Evolutionary conservation across 2,113 vertebrate genomes (phyloP).

Genomic region (Phalacrocorax pelagicus): DNA sequence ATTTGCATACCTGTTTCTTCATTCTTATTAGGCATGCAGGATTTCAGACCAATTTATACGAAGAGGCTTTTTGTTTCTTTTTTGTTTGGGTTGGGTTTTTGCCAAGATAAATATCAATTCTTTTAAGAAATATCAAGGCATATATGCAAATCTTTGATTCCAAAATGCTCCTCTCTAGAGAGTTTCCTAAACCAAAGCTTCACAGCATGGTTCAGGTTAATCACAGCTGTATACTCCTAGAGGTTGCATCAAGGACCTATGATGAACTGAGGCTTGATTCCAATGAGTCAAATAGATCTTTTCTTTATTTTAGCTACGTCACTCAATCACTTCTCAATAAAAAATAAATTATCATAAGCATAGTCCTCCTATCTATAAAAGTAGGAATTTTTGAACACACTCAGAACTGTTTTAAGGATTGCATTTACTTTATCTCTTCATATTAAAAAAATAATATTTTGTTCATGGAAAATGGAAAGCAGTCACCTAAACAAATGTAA

Average conservation of each 20-base stretch:
- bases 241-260: not conserved
- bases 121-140: not conserved
- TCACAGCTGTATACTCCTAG: not conserved
- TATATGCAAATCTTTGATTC: not conserved
- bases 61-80: fast-evolving
- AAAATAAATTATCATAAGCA: not conserved
- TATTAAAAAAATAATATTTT: not conserved
- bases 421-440: not conserved
- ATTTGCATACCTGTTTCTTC: not conserved
- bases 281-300: not conserved
- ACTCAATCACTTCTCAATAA: not conserved
- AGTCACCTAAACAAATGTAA: not conserved
- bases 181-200: not conserved
- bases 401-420: not conserved
- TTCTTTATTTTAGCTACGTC: not conserved
- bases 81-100: not conserved
- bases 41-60: not conserved
- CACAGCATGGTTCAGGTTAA: not conserved
- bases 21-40: not conserved
- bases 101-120: not conserved
- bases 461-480: not conserved
- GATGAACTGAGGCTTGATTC: not conserved
- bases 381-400: not conserved
- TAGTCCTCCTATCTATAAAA: not conserved
- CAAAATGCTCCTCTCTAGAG: not conserved